A percentile compares a stretch with the other conserved stretches of the same genome.
Conservation (phyloP, 2,113 vertebrate genomes). For the Pontoporia blainvillei region DNA sequence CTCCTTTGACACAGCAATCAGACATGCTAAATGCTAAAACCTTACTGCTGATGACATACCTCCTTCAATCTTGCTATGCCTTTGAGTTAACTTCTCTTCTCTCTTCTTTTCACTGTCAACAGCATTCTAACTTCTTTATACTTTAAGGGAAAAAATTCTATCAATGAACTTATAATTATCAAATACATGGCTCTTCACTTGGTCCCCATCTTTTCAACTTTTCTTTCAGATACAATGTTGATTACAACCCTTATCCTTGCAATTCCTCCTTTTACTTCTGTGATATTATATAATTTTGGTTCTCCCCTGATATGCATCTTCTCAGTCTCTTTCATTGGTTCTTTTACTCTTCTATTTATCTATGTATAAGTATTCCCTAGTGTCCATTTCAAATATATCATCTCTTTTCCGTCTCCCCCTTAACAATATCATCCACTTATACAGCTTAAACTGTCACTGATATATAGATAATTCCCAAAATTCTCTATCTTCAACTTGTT, state of each 20-base stretch:
- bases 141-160: neutral
- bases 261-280: neutral
- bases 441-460: neutral
- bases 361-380: neutral
- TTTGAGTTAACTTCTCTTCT: neutral
- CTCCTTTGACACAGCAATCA: neutral
- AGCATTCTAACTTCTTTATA: neutral
- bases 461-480: neutral
- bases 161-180: neutral
- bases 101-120: neutral
- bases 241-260: neutral
- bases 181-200: neutral
- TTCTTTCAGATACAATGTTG: neutral
- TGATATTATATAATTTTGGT: neutral
- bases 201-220: neutral
- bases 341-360: neutral
- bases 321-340: neutral
- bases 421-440: neutral
- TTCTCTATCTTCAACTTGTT: neutral
- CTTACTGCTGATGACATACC: neutral
- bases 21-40: neutral
- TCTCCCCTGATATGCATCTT: neutral
- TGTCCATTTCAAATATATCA: neutral
- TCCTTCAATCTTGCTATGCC: neutral
- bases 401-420: neutral